A percentile compares a stretch with the other conserved stretches of the same genome.
Evolutionary conservation across 2,888 invertebrate species (phyloP).

Genomic region (Archips xylosteana): DNA sequence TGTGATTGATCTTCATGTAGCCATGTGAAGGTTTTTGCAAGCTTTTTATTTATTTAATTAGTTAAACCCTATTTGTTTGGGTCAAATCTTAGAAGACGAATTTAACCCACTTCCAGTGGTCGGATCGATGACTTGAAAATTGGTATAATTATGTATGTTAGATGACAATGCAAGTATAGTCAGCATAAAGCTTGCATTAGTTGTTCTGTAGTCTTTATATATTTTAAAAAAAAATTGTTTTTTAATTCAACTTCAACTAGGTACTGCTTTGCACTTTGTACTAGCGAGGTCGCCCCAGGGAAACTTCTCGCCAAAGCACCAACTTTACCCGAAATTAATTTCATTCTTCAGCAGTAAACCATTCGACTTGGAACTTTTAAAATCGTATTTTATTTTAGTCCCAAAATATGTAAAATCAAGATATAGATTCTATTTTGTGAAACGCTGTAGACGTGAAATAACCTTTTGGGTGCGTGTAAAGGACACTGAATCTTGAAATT

Average conservation of each 20-base stretch:
- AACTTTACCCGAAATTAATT: not conserved
- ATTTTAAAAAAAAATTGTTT: not conserved
- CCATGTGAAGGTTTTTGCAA: too few relatives aligned
- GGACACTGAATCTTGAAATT: not conserved
- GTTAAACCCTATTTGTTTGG: too few relatives aligned
- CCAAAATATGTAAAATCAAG: not conserved
- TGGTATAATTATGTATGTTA: too few relatives aligned
- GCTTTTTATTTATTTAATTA: too few relatives aligned
- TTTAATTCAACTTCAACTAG: not conserved
- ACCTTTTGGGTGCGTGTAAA: not conserved
- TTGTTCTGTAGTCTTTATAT: too few relatives aligned
- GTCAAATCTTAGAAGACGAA: too few relatives aligned
- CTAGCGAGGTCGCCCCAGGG: not conserved
- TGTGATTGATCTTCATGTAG: too few relatives aligned
- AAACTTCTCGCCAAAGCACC: not conserved
- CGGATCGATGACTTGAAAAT: too few relatives aligned
- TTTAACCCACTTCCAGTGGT: too few relatives aligned
- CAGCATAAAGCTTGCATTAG: too few relatives aligned
- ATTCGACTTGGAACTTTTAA: slow-evolving; percentile 8
- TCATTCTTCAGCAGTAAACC: not conserved
- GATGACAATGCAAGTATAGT: too few relatives aligned
- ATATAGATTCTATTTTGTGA: not conserved
- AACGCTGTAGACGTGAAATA: not conserved
- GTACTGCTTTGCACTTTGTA: not conserved
- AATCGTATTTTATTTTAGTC: not conserved